Conservation (phyloP, 1,140 invertebrate species). For the Zaprionus tsacasi region DNA sequence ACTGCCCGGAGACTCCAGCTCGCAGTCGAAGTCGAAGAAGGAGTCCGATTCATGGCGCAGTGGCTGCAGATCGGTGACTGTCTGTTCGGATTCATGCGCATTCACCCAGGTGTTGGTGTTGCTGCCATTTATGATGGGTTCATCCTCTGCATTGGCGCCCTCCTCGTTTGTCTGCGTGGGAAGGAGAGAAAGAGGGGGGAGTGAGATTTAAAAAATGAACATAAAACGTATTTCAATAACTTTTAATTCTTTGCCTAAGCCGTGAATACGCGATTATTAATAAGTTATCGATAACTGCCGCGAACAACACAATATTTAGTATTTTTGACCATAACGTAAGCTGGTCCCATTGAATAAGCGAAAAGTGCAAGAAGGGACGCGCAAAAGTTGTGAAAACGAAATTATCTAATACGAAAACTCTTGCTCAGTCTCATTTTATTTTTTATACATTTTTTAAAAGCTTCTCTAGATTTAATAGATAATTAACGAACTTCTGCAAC, state of each 20-base stretch:
- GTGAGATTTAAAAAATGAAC: background rate
- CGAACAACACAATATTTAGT: no score
- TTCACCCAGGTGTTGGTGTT: constrained; percentile 76
- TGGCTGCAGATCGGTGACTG: constrained; percentile 83
- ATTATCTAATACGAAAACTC: no score
- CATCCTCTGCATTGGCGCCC: constrained; percentile 68
- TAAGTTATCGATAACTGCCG: no score
- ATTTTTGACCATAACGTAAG: no score
- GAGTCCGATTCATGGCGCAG: constrained; percentile 85
- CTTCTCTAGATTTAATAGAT: background rate
- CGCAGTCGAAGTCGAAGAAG: constrained; percentile 87
- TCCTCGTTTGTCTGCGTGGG: constrained; percentile 67
- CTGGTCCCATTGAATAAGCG: no score
- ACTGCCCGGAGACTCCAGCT: constrained; percentile 87
- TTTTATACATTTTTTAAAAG: background rate
- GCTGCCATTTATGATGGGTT: constrained; percentile 78
- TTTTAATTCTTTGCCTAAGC: no score
- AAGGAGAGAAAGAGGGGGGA: constrained; percentile 1
- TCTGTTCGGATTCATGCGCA: constrained; percentile 68
- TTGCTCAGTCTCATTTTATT: background rate
- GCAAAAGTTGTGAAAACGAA: no score
- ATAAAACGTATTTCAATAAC: no score
- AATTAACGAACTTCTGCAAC: background rate
- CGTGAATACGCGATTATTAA: no score
- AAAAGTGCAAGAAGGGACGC: no score